phyloP scores from a whole-genome alignment of 2,797 vertebrate species.

The Sebastes matsubarae region DNA sequence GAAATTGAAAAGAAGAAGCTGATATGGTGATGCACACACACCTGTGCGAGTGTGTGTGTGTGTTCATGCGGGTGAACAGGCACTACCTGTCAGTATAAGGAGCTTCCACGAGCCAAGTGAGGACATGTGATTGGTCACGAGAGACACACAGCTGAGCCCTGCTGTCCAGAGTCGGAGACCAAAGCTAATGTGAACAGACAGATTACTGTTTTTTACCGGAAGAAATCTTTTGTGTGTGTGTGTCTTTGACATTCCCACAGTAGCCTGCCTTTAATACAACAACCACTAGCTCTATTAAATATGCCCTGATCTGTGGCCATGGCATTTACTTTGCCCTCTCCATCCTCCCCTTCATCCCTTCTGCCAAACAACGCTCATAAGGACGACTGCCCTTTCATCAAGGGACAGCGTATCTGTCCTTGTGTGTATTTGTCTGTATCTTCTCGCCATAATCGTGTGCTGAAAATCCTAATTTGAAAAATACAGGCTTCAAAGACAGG shows the following conservation, averaged over 20 bases:
- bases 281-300: constrained; percentile 43
- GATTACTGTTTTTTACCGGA: constrained; percentile 24
- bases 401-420: neutral
- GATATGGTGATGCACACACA: neutral
- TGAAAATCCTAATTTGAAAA: constrained; percentile 49
- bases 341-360: constrained; percentile 19
- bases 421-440: constrained; percentile 3
- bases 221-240: neutral
- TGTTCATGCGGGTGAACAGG: neutral
- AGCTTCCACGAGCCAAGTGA: constrained; percentile 1
- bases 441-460: constrained; percentile 19
- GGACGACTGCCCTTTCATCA: constrained; percentile 52
- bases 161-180: constrained; percentile 17
- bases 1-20: neutral
- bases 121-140: constrained; percentile 28
- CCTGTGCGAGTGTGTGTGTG: neutral
- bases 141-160: constrained; percentile 34
- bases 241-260: constrained; percentile 47
- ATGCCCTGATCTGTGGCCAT: constrained; percentile 61
- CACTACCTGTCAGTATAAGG: neutral
- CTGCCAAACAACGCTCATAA: constrained; percentile 54
- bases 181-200: constrained; percentile 49
- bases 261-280: constrained; percentile 45
- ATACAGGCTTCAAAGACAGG: constrained; percentile 58
- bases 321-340: constrained; percentile 55